These are phyloP conservation scores for Ariopsis seemanni DNA, from an alignment of 2,113 vertebrate species.

Conservation along the genomic window DNA sequence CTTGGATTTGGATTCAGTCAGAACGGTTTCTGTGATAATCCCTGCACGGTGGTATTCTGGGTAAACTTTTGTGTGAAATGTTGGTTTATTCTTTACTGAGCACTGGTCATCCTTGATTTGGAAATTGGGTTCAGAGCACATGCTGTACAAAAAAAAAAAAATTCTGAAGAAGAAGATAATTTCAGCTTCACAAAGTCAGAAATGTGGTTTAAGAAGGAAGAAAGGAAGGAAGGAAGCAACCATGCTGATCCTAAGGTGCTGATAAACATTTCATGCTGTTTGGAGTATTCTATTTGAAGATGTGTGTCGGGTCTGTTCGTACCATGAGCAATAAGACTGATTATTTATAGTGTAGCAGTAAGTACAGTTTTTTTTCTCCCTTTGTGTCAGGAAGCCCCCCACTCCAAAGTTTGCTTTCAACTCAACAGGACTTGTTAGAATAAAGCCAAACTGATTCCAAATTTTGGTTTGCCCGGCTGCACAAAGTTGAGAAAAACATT, in stretches of 20 bases:
- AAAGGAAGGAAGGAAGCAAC: neutral
- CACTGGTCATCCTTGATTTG: neutral
- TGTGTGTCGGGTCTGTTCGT: neutral
- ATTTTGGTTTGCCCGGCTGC: neutral
- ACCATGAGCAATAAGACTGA: slow-evolving; percentile 1
- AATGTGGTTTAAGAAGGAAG: neutral
- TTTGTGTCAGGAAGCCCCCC: neutral
- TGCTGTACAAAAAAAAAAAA: neutral
- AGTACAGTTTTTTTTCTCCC: neutral
- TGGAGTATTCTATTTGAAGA: slow-evolving; percentile 26
- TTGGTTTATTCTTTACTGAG: neutral
- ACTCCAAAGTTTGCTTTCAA: neutral
- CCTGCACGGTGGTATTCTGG: slow-evolving; percentile 4
- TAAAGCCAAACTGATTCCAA: slow-evolving; percentile 18
- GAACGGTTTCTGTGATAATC: neutral
- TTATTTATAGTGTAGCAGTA: slow-evolving; percentile 25
- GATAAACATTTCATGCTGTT: slow-evolving; percentile 14
- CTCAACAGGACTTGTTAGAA: slow-evolving; percentile 10
- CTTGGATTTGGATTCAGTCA: slow-evolving; percentile 28
- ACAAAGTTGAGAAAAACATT: neutral
- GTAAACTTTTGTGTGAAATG: neutral
- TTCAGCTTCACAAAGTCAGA: neutral
- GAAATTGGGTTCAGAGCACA: slow-evolving; percentile 14
- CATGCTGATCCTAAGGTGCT: neutral
- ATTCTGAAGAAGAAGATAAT: neutral